Base-by-base conservation (phyloP, 2,797 vertebrate genomes). In the Rallus crepitans region DNA sequence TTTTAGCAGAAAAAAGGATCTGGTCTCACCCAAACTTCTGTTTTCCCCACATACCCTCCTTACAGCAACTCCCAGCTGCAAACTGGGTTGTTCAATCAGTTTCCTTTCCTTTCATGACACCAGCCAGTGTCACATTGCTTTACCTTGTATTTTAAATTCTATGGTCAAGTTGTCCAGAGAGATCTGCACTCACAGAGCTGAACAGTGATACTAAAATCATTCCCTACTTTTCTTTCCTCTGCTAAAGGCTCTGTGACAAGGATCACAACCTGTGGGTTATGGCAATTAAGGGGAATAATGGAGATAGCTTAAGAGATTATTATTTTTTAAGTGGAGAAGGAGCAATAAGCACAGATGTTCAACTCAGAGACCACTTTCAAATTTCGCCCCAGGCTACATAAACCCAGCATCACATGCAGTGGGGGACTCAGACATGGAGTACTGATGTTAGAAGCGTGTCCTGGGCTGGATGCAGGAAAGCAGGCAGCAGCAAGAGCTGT, bases 381-480 rank as follows among this genome's bases (percentile, higher is more conserved):
- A 33, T 69, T 40, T 63, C 14, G 1, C 16, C 10, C n/a, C 1
- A 1, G 11, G 45, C 40, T 83, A 17, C 7, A 8, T 0, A 5
- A 68, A 7, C n/a, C 35, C 42, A 52, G 24, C 3, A 7, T 61
- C 20, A 7, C 37, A 20, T 28, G 39, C 7, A 45, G 9, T 3
- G 9, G 25, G n/a, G 39, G 21, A 65, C 15, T 12, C 1, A 13
- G 21, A 55, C 2, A 0, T 2, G 4, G 47, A 53, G 15, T 10
- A 1, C 21, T 28, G 35, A 47, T 3, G 7, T 55, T 50, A 45
- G 37, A 65, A 63, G 8, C 3, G 0, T 31, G 40, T 27, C 30
- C 28, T 24, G 27, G 59, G 48, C 27, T 64, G 65, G 48, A 52
- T 52, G 18, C 14, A 68, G 42, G 45, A 71, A 66, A 89, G n/a